These are phyloP conservation scores for Drosophila watanabei DNA, from an alignment of 1,140 invertebrate species.

Conservation along the genomic window DNA sequence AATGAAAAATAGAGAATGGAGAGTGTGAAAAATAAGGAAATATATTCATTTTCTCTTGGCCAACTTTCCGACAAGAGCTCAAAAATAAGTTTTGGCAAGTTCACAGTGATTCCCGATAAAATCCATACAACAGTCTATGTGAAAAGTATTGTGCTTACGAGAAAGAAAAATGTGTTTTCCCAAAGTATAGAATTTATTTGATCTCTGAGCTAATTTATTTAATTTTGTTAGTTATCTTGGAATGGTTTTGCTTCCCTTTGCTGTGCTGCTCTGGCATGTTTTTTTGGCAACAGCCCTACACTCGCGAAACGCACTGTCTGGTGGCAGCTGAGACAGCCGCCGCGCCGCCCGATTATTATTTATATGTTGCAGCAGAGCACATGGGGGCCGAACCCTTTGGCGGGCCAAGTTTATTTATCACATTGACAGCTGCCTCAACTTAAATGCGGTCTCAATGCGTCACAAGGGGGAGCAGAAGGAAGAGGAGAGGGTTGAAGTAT, in stretches of 20 bases:
- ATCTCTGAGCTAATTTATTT: background rate
- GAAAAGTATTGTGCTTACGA: background rate
- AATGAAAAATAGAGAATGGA: background rate
- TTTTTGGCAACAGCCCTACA: constrained; percentile 1
- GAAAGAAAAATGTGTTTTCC: background rate
- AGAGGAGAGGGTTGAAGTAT: background rate
- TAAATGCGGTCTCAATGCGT: constrained; percentile 71
- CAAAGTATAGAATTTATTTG: background rate
- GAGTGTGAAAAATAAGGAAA: background rate
- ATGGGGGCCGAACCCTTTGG: constrained; percentile 24
- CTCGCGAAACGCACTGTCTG: constrained; percentile 20
- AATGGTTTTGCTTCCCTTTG: background rate
- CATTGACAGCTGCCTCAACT: constrained; percentile 79
- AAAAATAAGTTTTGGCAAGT: constrained; percentile 4
- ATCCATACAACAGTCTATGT: background rate
- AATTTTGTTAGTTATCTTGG: background rate
- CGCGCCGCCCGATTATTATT: constrained; percentile 45
- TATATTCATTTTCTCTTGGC: constrained; percentile 16
- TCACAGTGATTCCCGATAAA: background rate
- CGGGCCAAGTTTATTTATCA: constrained; percentile 76
- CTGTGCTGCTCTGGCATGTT: background rate
- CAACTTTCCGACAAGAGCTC: constrained; percentile 4
- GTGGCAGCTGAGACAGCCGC: constrained; percentile 19
- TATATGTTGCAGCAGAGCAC: constrained; percentile 44
- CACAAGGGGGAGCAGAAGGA: constrained; percentile 3